phyloP scores from a whole-genome alignment of 2,888 invertebrate genomes.

The Tachina lurida region DNA sequence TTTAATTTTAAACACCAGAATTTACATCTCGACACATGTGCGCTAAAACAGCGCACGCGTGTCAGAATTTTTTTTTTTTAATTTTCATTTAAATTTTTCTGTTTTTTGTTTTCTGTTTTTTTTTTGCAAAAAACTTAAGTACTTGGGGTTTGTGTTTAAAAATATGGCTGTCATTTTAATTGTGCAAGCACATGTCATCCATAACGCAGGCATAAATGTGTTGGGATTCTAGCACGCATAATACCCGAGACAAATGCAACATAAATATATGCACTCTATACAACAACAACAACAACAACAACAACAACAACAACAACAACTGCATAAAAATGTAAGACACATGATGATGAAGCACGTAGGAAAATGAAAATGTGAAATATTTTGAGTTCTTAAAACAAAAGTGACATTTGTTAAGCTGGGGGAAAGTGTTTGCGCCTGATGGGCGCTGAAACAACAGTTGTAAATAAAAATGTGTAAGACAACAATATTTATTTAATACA shows the following conservation, averaged over 20 bases:
- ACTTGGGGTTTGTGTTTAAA: constrained; percentile 35
- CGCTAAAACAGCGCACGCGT: constrained; percentile 69
- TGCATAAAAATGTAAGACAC: constrained; percentile 45
- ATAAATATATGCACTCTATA: constrained; percentile 26
- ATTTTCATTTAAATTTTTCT: constrained; percentile 18
- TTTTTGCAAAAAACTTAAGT: constrained; percentile 26
- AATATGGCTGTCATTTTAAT: constrained; percentile 68
- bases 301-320: not conserved
- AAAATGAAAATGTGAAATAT: constrained; percentile 33
- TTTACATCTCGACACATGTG: constrained; percentile 59
- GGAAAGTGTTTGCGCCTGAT: constrained; percentile 34
- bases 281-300: not conserved
- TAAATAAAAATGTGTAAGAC: constrained; percentile 11
- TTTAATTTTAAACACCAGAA: constrained; percentile 35
- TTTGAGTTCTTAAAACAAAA: constrained; percentile 28
- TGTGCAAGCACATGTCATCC: constrained; percentile 67
- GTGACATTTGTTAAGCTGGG: constrained; percentile 61
- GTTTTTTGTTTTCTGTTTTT: constrained; percentile 8
- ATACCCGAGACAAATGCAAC: constrained; percentile 22
- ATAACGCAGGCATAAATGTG: constrained; percentile 46
- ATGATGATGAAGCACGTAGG: constrained; percentile 25
- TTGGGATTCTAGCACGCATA: constrained; percentile 51
- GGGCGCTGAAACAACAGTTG: constrained; percentile 39
- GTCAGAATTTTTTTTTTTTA: constrained; percentile 45
- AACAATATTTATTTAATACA: constrained; percentile 32